phyloP scores from a whole-genome alignment of 1,140 invertebrate species.

The Leptestheria dahalacensis region DNA sequence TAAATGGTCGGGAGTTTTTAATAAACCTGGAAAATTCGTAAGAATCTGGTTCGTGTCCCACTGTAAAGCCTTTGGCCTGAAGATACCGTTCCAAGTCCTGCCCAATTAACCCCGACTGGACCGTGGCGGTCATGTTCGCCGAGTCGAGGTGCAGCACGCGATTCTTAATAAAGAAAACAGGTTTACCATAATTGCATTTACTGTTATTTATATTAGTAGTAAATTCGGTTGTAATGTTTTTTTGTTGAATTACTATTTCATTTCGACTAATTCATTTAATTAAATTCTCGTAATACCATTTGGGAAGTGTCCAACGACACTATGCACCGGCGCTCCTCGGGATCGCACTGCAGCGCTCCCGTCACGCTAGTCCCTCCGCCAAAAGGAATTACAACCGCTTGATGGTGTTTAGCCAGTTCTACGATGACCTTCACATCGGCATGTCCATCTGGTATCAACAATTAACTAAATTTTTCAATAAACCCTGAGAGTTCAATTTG shows the following conservation, averaged over 20 bases:
- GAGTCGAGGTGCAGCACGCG: constrained; percentile 85
- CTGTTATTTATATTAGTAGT: no score
- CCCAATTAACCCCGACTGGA: constrained; percentile 83
- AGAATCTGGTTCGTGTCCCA: constrained; percentile 92
- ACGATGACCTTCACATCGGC: constrained; percentile 70
- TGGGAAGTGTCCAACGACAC: constrained; percentile 85
- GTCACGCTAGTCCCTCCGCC: constrained; percentile 94
- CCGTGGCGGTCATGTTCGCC: constrained; percentile 67
- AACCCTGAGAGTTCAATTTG: not conserved
- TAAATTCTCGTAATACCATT: constrained; percentile 58
- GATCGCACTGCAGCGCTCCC: constrained; percentile 72
- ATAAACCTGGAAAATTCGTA: constrained; percentile 76
- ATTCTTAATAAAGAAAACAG: no score
- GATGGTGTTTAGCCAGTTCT: constrained; percentile 49
- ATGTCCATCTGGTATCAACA: constrained; percentile 41
- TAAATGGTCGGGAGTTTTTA: constrained; percentile 1
- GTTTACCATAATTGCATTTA: no score
- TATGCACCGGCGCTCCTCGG: constrained; percentile 63
- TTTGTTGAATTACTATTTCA: not conserved
- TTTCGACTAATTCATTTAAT: not conserved
- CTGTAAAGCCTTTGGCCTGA: constrained; percentile 50
- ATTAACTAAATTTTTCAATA: not conserved
- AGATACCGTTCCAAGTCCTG: constrained; percentile 78
- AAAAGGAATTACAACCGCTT: constrained; percentile 83
- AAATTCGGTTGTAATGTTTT: no score